A percentile compares a stretch with the other conserved stretches of the same genome.
These are phyloP conservation scores for Nymphalis polychloros DNA, from an alignment of 2,888 invertebrate genomes.

Conservation along the genomic window DNA sequence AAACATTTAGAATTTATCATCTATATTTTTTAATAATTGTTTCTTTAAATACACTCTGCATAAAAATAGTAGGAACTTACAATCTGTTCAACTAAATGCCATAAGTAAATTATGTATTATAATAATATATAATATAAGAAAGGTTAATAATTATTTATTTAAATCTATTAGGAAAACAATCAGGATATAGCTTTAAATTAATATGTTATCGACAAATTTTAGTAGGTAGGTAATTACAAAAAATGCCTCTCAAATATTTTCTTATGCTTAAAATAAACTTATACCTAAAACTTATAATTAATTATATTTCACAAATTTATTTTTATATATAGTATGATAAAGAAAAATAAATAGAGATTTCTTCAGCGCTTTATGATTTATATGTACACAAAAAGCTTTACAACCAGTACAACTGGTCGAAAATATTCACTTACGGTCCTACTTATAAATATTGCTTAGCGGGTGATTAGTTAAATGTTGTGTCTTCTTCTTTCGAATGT, in stretches of 20 bases:
- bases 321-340: background rate
- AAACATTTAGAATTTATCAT: conserved; percentile 27
- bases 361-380: conserved; percentile 14
- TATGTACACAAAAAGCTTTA: conserved; percentile 18
- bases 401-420: conserved; percentile 20
- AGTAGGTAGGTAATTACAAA: conserved; percentile 11
- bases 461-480: too few species aligned
- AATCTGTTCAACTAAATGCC: conserved; percentile 48
- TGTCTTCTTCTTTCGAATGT: too few species aligned
- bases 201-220: conserved; percentile 8
- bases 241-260: conserved; percentile 28
- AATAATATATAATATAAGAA: conserved; percentile 14
- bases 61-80: conserved; percentile 61
- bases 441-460: too few species aligned
- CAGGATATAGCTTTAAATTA: conserved; percentile 6
- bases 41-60: conserved; percentile 46
- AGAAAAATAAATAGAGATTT: conserved; percentile 24
- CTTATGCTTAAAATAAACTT: conserved; percentile 14
- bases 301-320: conserved; percentile 14
- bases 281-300: conserved; percentile 15
- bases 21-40: conserved; percentile 31
- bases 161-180: conserved; percentile 17
- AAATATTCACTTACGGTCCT: background rate
- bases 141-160: conserved; percentile 4
- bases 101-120: conserved; percentile 27